Percentiles rank a stretch among this genome's conserved stretches.
Evolutionary conservation across 2,888 invertebrate species (phyloP).

Genomic region (Brassicogethes aeneus): DNA sequence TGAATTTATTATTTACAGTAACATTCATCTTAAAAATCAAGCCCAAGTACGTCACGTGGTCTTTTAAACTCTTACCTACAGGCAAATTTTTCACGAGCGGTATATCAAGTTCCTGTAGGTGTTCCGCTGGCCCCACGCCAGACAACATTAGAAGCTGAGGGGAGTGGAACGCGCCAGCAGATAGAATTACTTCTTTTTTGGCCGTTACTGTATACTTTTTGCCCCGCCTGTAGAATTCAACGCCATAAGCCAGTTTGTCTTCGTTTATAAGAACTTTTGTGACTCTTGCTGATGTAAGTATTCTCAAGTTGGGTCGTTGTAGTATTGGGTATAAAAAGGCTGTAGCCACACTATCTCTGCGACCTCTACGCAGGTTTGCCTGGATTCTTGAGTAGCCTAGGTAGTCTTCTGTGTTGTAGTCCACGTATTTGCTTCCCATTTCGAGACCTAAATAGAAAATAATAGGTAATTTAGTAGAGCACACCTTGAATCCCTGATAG

Average conservation of each 20-base stretch:
- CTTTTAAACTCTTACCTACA: slow-evolving; percentile 58
- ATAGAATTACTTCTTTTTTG: slow-evolving; percentile 48
- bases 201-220: slow-evolving; percentile 31
- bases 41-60: slow-evolving; percentile 55
- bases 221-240: slow-evolving; percentile 33
- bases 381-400: slow-evolving; percentile 38
- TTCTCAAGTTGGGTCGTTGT: slow-evolving; percentile 49
- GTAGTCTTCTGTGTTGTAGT: slow-evolving; percentile 35
- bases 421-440: slow-evolving; percentile 38
- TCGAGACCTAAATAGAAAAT: too few species aligned
- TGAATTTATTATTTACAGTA: slow-evolving; percentile 25
- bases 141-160: slow-evolving; percentile 67
- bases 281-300: slow-evolving; percentile 47
- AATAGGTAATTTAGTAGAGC: too few species aligned
- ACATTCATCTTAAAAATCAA: slow-evolving; percentile 46
- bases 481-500: too few species aligned
- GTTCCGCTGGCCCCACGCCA: slow-evolving; percentile 53
- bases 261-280: slow-evolving; percentile 48
- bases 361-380: slow-evolving; percentile 42
- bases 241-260: slow-evolving; percentile 40
- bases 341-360: slow-evolving; percentile 47
- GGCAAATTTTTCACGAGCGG: slow-evolving; percentile 50
- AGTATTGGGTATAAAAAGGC: slow-evolving; percentile 49
- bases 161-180: slow-evolving; percentile 59
- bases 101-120: slow-evolving; percentile 49